These are phyloP conservation scores for Meiosimyza platycephala DNA, from an alignment of 2,888 invertebrate genomes.

Conservation along the genomic window DNA sequence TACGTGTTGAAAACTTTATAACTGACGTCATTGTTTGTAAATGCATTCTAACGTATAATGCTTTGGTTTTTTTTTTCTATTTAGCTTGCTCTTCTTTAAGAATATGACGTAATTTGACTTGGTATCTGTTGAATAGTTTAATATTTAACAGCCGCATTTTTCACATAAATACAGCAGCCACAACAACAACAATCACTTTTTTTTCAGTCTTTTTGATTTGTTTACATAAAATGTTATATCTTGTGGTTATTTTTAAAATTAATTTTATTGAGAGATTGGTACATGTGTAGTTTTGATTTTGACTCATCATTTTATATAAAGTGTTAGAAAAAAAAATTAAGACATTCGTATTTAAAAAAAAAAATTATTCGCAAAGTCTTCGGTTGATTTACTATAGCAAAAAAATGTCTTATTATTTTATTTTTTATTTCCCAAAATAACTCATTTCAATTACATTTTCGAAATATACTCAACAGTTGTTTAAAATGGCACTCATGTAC, in stretches of 20 bases:
- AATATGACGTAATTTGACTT: conserved; percentile 29
- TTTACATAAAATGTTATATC: conserved; percentile 2
- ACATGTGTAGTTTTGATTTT: no score
- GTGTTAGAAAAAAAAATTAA: no score
- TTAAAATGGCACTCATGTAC: background rate
- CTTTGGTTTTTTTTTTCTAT: background rate
- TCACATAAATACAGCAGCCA: background rate
- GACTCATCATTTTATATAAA: no score
- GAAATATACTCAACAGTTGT: conserved; percentile 5
- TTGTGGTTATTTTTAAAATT: conserved; percentile 11
- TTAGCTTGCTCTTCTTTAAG: background rate
- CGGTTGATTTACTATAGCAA: no score
- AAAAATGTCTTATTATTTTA: no score
- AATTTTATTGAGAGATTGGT: background rate
- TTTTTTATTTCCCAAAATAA: no score
- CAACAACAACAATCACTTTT: background rate
- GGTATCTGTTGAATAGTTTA: conserved; percentile 22
- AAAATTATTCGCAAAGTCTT: no score
- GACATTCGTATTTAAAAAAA: no score
- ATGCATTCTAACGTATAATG: background rate
- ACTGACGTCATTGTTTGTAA: conserved; percentile 21
- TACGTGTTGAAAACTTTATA: conserved; percentile 12
- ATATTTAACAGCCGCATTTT: conserved; percentile 16
- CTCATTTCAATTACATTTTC: no score
- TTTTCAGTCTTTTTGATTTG: background rate